Evolutionary conservation across 2,888 invertebrate species (phyloP).

Genomic region (Atrina japonica): DNA sequence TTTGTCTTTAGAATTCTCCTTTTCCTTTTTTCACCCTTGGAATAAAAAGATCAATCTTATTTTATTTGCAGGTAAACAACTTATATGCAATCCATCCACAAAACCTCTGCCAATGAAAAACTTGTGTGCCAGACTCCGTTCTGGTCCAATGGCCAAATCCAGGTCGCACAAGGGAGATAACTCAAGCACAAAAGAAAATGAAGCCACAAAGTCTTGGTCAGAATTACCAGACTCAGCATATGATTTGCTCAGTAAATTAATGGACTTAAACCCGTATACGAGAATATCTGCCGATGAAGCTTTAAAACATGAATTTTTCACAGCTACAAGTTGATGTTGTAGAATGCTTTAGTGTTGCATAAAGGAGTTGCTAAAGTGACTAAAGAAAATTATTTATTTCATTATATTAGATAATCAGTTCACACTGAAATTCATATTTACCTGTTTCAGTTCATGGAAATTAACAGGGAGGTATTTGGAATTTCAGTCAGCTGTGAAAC

Average conservation of each 20-base stretch:
- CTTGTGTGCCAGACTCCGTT: constrained; percentile 78
- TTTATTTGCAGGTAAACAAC: constrained; percentile 70
- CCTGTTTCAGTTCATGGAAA: too few relatives aligned
- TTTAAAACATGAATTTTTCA: constrained; percentile 88
- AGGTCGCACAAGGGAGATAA: constrained; percentile 27
- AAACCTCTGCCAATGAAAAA: constrained; percentile 76
- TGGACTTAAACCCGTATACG: constrained; percentile 89
- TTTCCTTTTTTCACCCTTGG: too few relatives aligned
- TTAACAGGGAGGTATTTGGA: too few relatives aligned
- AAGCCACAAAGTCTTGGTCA: constrained; percentile 52
- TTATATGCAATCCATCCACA: constrained; percentile 65
- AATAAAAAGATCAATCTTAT: too few relatives aligned
- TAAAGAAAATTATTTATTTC: too few relatives aligned
- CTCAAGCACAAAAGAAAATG: constrained; percentile 43
- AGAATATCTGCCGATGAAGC: constrained; percentile 89
- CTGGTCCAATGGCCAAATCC: constrained; percentile 51
- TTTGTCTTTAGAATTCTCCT: too few relatives aligned
- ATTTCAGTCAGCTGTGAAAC: too few relatives aligned
- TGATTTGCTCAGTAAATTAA: constrained; percentile 86
- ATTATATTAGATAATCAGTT: too few relatives aligned
- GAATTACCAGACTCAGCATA: constrained; percentile 86
- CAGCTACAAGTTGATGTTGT: constrained; percentile 3
- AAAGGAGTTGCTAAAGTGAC: too few relatives aligned
- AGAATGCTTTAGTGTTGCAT: too few relatives aligned
- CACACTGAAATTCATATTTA: too few relatives aligned